phyloP scores from a whole-genome alignment of 2,888 invertebrate species.

The Dicycla oo region DNA sequence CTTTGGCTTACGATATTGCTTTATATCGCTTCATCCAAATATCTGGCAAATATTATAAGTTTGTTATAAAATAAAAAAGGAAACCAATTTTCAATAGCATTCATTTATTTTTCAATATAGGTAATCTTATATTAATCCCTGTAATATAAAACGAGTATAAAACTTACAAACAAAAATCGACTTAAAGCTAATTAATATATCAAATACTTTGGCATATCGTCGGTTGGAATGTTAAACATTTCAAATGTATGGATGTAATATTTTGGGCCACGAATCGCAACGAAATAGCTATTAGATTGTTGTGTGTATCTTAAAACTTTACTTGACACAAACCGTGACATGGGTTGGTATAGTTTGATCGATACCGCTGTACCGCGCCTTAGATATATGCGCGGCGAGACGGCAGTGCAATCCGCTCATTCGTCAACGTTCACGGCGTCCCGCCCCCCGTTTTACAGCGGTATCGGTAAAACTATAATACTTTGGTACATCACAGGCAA shows the following conservation, averaged over 20 bases:
- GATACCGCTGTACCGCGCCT: too few species aligned
- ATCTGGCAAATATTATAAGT: too few species aligned
- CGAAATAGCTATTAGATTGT: not conserved
- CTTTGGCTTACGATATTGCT: not conserved
- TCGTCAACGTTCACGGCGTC: too few species aligned
- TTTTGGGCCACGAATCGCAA: conserved; percentile 14
- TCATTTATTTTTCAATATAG: conserved; percentile 66
- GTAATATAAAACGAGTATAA: conserved; percentile 70
- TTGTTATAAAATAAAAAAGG: conserved; percentile 26
- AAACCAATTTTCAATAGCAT: conserved; percentile 37
- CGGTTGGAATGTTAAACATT: conserved; percentile 62
- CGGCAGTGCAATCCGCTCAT: too few species aligned
- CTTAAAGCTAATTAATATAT: conserved; percentile 68
- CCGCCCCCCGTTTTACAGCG: too few species aligned
- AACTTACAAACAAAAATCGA: conserved; percentile 64
- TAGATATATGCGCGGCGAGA: too few species aligned
- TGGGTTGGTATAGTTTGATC: not conserved
- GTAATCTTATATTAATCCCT: conserved; percentile 76
- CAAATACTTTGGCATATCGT: conserved; percentile 78
- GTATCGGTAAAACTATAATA: not conserved
- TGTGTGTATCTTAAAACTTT: not conserved
- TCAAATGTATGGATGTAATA: conserved; percentile 44
- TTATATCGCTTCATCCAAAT: not conserved
- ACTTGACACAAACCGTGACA: not conserved
- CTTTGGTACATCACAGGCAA: not conserved